Conservation (phyloP, 2,113 vertebrate genomes). For the Podiceps cristatus region DNA sequence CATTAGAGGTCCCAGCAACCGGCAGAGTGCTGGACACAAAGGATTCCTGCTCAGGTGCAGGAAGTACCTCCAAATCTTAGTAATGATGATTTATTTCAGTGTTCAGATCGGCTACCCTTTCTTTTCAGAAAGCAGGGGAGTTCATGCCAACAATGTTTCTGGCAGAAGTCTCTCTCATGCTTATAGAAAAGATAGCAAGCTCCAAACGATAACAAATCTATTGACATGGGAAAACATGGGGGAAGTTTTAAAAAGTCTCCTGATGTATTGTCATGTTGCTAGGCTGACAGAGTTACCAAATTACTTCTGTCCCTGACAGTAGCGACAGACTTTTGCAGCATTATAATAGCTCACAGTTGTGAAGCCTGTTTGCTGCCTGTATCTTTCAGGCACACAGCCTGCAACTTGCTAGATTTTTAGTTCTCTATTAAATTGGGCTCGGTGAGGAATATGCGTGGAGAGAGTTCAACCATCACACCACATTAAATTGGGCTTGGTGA, state of each 20-base stretch:
- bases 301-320: background rate
- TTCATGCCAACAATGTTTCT: background rate
- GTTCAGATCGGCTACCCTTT: background rate
- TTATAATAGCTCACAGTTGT: background rate
- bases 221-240: background rate
- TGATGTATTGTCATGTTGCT: background rate
- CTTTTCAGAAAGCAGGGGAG: background rate
- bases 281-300: background rate
- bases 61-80: background rate
- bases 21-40: background rate
- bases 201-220: background rate
- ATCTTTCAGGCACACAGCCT: background rate
- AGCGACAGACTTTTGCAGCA: constrained; percentile 1
- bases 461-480: background rate
- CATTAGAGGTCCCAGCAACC: background rate
- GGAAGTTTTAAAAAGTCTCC: background rate
- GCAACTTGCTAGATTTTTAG: background rate
- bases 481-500: background rate
- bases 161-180: background rate
- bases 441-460: rapidly evolving
- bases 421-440: background rate
- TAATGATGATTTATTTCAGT: background rate
- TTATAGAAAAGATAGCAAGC: background rate
- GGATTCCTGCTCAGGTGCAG: background rate
- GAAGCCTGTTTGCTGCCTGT: background rate